Percentiles rank a stretch among this genome's conserved stretches.
Evolutionary conservation across 2,888 invertebrate species (phyloP).

Genomic region (Allygus modestus): DNA sequence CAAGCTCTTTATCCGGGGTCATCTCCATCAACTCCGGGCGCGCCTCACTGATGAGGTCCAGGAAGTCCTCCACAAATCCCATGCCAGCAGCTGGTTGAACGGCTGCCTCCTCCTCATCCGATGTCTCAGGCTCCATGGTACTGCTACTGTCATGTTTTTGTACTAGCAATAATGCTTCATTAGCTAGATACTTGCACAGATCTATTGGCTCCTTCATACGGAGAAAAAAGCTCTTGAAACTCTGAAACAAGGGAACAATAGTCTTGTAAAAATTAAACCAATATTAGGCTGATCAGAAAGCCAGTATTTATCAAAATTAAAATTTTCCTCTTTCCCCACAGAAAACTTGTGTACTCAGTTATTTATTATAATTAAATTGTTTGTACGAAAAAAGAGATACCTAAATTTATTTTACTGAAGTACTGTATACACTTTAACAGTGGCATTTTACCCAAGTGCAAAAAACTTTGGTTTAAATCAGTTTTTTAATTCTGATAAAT

Average conservation of each 20-base stretch:
- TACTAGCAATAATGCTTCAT: slow-evolving; percentile 27
- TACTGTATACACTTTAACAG: too few relatives aligned
- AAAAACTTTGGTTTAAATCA: too few relatives aligned
- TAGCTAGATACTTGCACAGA: slow-evolving; percentile 1
- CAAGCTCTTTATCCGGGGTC: background rate
- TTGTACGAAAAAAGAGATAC: too few relatives aligned
- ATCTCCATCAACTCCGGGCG: slow-evolving; percentile 17
- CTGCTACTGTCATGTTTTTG: slow-evolving; percentile 7
- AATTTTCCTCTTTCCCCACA: too few relatives aligned
- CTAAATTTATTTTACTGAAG: too few relatives aligned
- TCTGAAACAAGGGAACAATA: slow-evolving; percentile 23
- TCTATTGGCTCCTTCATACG: slow-evolving; percentile 38
- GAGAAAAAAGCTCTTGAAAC: slow-evolving; percentile 39
- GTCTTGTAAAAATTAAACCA: background rate
- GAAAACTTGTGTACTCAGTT: too few relatives aligned
- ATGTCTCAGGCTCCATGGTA: background rate
- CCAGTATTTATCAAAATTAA: too few relatives aligned
- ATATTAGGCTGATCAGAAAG: background rate
- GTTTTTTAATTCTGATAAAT: too few relatives aligned
- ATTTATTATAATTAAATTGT: too few relatives aligned
- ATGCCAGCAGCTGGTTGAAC: background rate
- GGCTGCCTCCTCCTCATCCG: background rate
- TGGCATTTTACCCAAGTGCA: too few relatives aligned
- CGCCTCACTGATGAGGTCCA: slow-evolving; percentile 1
- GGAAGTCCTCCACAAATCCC: background rate